Evolutionary conservation across 2,113 vertebrate genomes (phyloP).

Genomic region (Brachypteracias leptosomus): DNA sequence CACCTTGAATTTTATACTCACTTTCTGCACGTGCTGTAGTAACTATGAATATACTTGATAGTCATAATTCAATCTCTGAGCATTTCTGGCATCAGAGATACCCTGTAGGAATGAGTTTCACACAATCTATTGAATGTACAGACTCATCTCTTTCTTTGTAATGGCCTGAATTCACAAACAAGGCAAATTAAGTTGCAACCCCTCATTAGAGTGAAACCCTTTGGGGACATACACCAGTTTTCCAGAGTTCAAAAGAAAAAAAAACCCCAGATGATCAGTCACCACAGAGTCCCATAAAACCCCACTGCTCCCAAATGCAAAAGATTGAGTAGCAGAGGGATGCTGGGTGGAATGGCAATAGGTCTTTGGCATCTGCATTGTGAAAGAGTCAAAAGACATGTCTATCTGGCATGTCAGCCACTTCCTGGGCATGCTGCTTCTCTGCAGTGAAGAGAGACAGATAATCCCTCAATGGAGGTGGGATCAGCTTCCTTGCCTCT

Average conservation of each 20-base stretch:
- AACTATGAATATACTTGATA: neutral
- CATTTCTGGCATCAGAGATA: neutral
- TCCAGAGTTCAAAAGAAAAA: neutral
- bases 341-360: neutral
- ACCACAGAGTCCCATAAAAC: neutral
- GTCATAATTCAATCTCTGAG: neutral
- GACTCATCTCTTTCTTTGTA: neutral
- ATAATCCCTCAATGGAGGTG: constrained; percentile 40
- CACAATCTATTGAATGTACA: neutral
- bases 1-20: neutral
- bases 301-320: neutral
- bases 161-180: neutral
- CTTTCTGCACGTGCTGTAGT: neutral
- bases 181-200: neutral
- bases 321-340: neutral
- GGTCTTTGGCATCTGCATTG: neutral
- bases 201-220: neutral
- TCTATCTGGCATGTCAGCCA: constrained; percentile 11
- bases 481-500: constrained; percentile 54
- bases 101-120: neutral
- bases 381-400: neutral
- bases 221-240: neutral
- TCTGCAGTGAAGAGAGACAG: neutral
- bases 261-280: neutral
- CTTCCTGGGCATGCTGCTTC: constrained; percentile 12